Conservation (phyloP, 2,797 vertebrate species). For the Lates japonicus region DNA sequence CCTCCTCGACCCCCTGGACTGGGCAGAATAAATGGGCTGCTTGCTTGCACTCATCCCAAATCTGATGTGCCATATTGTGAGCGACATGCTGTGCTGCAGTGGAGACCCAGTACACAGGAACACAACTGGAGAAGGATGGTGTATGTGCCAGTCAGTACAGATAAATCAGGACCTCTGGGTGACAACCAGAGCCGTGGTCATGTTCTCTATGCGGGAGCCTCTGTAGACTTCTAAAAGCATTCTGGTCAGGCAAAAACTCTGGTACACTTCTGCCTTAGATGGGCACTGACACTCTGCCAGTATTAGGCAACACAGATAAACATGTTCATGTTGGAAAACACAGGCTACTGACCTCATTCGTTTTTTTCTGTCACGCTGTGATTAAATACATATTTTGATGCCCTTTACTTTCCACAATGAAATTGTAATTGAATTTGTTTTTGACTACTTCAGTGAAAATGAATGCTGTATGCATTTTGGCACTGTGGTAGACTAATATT, state of each 20-base stretch:
- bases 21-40: constrained; percentile 12
- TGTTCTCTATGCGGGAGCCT: constrained; percentile 13
- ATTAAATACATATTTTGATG: constrained; percentile 5
- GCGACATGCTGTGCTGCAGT: constrained; percentile 26
- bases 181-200: constrained; percentile 1
- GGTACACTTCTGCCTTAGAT: not conserved
- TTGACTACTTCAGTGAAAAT: not conserved
- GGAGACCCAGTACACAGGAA: constrained; percentile 25
- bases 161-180: constrained; percentile 38
- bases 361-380: not conserved
- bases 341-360: no score
- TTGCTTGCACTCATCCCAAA: constrained; percentile 20
- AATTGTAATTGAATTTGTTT: not conserved
- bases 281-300: not conserved
- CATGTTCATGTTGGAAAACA: not conserved
- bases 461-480: not conserved
- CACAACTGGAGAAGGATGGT: constrained; percentile 2
- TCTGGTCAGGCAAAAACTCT: not conserved
- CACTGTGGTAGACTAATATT: not conserved
- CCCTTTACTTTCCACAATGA: not conserved
- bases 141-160: constrained; percentile 35
- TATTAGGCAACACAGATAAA: not conserved
- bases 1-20: not conserved
- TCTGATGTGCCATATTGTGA: constrained; percentile 37
- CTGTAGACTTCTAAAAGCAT: constrained; percentile 5